Evolutionary conservation across 1,140 invertebrate species (phyloP).

Genomic region (Hermatobates lingyangjiaoensis): DNA sequence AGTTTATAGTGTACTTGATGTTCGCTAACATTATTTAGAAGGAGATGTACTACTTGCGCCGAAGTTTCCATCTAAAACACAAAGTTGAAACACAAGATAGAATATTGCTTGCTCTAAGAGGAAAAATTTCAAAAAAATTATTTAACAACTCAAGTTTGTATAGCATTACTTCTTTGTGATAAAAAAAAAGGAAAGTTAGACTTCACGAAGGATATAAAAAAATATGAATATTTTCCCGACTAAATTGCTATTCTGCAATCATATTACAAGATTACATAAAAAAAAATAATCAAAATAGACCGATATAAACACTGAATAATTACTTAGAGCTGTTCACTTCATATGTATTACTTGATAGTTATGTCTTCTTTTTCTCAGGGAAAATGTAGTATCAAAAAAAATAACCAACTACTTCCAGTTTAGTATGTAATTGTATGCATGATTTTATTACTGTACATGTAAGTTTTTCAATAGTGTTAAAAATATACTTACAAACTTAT

Average conservation of each 20-base stretch:
- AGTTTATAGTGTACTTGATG: conserved; percentile 92
- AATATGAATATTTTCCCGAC: neutral
- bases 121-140: neutral
- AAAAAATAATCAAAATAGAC: too few species aligned
- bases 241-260: neutral
- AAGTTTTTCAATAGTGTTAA: too few species aligned
- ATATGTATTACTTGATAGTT: too few species aligned
- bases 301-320: too few species aligned
- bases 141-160: neutral
- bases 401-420: too few species aligned
- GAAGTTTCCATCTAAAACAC: conserved; percentile 71
- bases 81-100: neutral
- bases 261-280: too few species aligned
- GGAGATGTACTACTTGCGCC: conserved; percentile 70
- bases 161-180: neutral
- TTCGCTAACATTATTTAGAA: conserved; percentile 69
- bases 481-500: too few species aligned
- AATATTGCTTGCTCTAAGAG: neutral
- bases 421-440: too few species aligned
- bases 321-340: too few species aligned
- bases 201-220: neutral
- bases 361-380: too few species aligned
- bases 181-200: neutral
- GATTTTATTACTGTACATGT: too few species aligned
- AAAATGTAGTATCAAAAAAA: too few species aligned